Evolutionary conservation across 2,888 invertebrate genomes (phyloP), one percentile per base, ranked within the genome.

Genomic region (Agonum fuliginosum): DNA sequence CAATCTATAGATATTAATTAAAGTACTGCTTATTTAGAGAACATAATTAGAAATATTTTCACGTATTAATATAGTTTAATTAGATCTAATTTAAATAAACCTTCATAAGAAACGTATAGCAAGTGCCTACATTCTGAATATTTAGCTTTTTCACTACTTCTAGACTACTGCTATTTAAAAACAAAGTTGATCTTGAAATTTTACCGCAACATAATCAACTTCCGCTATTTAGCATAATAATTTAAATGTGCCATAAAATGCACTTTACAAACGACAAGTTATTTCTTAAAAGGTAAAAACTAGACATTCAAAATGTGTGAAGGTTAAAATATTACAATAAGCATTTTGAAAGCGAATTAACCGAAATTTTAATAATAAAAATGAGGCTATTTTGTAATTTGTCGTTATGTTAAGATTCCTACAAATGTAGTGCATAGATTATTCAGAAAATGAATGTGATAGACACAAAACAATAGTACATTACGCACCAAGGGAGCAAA

Each of bases 181-280:
- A 51, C 51, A 51, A 51, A 51, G 51, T 51, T 51, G 51, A 51
- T 51, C 51, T 51, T 51, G 51, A 51, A 51, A 51, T n/a, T 51
- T 0, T 22, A 51, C 51, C 51, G 51, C 24, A 51, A 51, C n/a
- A n/a, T 51, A 51, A 0, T 37, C 37, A n/a, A n/a, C 51, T 51
- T 51, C 51, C 51, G 20, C 22, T 51, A 2, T 51, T 51, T 10
- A 5, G 41, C 2, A 1, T 37, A 37, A 37, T 3, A 37, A 37
- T 37, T 4, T 37, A 37, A 37, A 37, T 34, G 34, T 34, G 8
- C 10, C 30, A n/a, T 1, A 3, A 37, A 37, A 37, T 37, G 37
- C 37, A 37, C n/a, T 37, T 12, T 37, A 37, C n/a, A n/a, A n/a
- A n/a, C n/a, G n/a, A n/a, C n/a, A n/a, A n/a, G n/a, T n/a, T n/a